phyloP scores from a whole-genome alignment of 1,140 invertebrate species.

The Papilio xuthus region DNA sequence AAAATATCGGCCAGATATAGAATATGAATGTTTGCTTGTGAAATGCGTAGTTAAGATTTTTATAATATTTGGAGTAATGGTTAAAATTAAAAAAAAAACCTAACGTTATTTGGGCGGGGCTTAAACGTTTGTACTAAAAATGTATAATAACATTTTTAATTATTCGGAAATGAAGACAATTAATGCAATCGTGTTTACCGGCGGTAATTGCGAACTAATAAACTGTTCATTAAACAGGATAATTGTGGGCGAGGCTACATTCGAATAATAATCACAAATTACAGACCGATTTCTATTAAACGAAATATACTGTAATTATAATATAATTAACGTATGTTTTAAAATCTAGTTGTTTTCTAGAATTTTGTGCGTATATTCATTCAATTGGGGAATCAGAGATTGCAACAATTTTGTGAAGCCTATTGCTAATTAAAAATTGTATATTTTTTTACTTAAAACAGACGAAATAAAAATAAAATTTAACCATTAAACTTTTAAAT shows the following conservation, averaged over 20 bases:
- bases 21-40: not conserved
- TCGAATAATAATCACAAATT: constrained; percentile 15
- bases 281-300: constrained; percentile 4
- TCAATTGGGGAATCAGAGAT: too few relatives aligned
- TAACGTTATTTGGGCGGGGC: not conserved
- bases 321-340: not conserved
- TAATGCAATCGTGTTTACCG: constrained; percentile 21
- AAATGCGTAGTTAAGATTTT: too few relatives aligned
- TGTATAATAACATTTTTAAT: constrained; percentile 20
- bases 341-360: not conserved
- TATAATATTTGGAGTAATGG: not conserved
- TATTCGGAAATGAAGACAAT: constrained; percentile 25
- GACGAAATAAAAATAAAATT: too few relatives aligned
- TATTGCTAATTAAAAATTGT: too few relatives aligned
- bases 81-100: not conserved
- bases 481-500: not conserved
- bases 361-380: not conserved
- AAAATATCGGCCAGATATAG: not conserved
- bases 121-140: not conserved
- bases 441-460: too few relatives aligned
- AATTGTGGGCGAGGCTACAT: constrained; percentile 32
- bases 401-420: not conserved
- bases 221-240: constrained; percentile 35
- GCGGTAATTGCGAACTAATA: constrained; percentile 24
- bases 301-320: not conserved